A percentile compares a stretch with the other conserved stretches of the same genome.
phyloP scores from a whole-genome alignment of 2,888 invertebrate genomes.

The Auanema sp. region DNA sequence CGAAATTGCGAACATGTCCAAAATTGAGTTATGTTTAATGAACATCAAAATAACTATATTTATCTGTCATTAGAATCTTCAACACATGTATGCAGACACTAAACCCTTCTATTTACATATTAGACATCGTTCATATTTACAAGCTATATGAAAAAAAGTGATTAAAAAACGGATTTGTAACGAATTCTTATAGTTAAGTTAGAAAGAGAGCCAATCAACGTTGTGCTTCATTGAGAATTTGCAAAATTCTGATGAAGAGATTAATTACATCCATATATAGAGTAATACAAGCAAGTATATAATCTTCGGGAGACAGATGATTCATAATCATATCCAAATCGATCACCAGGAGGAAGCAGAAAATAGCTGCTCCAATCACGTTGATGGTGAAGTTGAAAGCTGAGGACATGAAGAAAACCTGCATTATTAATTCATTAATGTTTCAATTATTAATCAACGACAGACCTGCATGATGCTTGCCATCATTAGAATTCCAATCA shows the following conservation, averaged over 20 bases:
- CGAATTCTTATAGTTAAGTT: not conserved
- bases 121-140: too few relatives aligned
- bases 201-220: constrained; percentile 6
- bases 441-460: not conserved
- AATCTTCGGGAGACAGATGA: constrained; percentile 75
- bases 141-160: not conserved
- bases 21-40: too few relatives aligned
- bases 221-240: constrained; percentile 62
- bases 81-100: too few relatives aligned
- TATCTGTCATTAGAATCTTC: too few relatives aligned
- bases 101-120: too few relatives aligned
- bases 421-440: constrained; percentile 55
- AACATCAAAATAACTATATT: too few relatives aligned
- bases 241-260: constrained; percentile 79
- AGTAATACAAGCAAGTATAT: constrained; percentile 82
- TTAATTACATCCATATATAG: constrained; percentile 85
- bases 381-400: constrained; percentile 76
- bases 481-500: constrained; percentile 71
- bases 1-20: too few relatives aligned
- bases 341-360: constrained; percentile 80
- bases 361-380: constrained; percentile 75
- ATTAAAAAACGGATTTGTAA: not conserved
- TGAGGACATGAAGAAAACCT: constrained; percentile 77
- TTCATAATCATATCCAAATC: constrained; percentile 76
- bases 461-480: constrained; percentile 73